These are phyloP conservation scores for Rachycentron canadum DNA, from an alignment of 2,797 vertebrate species.

Conservation along the genomic window DNA sequence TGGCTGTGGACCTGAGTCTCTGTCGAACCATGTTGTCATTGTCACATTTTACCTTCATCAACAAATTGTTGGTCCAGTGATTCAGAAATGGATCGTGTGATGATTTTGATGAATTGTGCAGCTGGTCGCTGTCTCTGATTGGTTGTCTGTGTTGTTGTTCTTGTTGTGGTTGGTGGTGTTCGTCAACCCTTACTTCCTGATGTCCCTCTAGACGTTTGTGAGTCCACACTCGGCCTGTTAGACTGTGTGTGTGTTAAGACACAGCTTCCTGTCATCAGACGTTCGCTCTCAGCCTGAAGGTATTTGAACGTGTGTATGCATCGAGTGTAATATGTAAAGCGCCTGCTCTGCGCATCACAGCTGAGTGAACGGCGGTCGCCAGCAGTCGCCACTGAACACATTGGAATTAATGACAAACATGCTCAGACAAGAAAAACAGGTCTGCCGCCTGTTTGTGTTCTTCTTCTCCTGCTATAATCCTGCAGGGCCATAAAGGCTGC, in stretches of 20 bases:
- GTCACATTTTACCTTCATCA: too few relatives aligned
- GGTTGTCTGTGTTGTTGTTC: too few relatives aligned
- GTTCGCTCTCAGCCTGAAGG: conserved; percentile 39
- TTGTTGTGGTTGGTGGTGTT: too few relatives aligned
- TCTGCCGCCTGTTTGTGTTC: conserved; percentile 54
- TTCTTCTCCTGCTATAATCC: conserved; percentile 54
- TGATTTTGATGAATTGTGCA: too few relatives aligned
- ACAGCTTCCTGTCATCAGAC: conserved; percentile 38
- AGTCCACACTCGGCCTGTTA: not conserved
- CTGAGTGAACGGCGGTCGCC: conserved; percentile 41
- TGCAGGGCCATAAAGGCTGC: conserved; percentile 10
- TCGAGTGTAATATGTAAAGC: conserved; percentile 60
- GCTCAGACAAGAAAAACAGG: conserved; percentile 63
- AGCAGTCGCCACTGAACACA: conserved; percentile 64
- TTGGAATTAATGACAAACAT: conserved; percentile 67
- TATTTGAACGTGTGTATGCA: conserved; percentile 67
- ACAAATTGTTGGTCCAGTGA: too few relatives aligned
- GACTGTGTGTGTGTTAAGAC: not conserved
- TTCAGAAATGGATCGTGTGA: too few relatives aligned
- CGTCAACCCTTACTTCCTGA: too few relatives aligned
- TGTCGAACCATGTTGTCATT: too few relatives aligned
- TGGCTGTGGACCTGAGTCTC: too few relatives aligned
- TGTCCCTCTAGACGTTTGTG: conserved; percentile 1
- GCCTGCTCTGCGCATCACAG: conserved; percentile 24
- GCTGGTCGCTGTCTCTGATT: too few relatives aligned